Evolutionary conservation across 2,888 invertebrate genomes (phyloP), one percentile per base, ranked within the genome.

Genomic region (Patella pellucida): DNA sequence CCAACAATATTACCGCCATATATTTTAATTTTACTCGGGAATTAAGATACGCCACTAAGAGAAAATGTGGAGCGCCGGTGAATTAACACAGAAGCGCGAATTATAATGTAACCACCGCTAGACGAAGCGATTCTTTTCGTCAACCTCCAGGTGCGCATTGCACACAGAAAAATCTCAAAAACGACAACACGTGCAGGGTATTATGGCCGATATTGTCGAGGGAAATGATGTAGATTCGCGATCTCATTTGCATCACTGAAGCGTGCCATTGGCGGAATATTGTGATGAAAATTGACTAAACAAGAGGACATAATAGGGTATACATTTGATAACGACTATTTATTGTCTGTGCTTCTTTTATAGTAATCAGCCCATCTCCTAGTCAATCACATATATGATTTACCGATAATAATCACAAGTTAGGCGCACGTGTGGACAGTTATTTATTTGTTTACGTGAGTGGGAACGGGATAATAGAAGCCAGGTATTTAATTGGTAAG

Each of bases 201-300:
- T 62, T 62, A 62, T 62, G 23, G 15, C 62, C 23, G 62, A 62
- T 62, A 62, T 11, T 62, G 62, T 62, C 19, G 62, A 11, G 23
- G 62, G 62, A 62, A 62, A 62, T 23, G 19, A 62, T 23, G 62
- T 62, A 62, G 62, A 62, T 62, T 62, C 19, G 19, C 11, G 62
- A 62, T 62, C 62, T 62, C 62, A 62, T 62, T 62, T 62, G 62
- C 62, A 62, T 62, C 62, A 62, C 62, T 62, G 62, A 62, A 62
- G 62, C 62, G 23, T 62, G 14, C 12, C 19, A 62, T 62, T 19
- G 23, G 62, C 62, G 23, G 62, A 62, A 62, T 62, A 62, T 62
- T 62, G 62, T 62, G 19, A 62, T 62, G 19, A 19, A 41, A 41
- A 41, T 41, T 41, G 41, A 41, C 41, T 41, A 41, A 23, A 23